Evolutionary conservation across 2,113 vertebrate species (phyloP).

Genomic region (Mellivora capensis): DNA sequence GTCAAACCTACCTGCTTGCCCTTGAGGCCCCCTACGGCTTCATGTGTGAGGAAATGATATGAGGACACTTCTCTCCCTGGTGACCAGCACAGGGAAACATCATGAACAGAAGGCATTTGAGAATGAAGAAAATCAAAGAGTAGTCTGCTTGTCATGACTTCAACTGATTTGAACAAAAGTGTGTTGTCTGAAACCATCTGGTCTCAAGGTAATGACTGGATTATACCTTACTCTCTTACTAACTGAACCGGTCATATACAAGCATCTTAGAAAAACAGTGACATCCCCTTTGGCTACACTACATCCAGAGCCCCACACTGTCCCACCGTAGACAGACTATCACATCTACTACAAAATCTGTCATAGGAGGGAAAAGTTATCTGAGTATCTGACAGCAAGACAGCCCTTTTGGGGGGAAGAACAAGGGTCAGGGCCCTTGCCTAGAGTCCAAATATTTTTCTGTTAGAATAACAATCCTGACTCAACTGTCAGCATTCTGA

Average conservation of each 20-base stretch:
- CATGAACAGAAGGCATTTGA: not conserved
- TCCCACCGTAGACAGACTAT: constrained; percentile 1
- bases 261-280: constrained; percentile 15
- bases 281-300: not conserved
- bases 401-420: not conserved
- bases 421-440: not conserved
- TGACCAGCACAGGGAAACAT: not conserved
- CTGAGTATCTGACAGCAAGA: constrained; percentile 47
- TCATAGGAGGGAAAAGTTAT: constrained; percentile 20
- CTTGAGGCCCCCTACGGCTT: not conserved
- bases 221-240: not conserved
- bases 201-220: not conserved
- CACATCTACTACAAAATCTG: constrained; percentile 36
- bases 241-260: not conserved
- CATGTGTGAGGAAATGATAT: not conserved
- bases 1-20: not conserved
- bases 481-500: constrained; percentile 9
- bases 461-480: constrained; percentile 46
- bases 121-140: not conserved
- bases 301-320: constrained; percentile 15
- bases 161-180: not conserved
- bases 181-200: not conserved
- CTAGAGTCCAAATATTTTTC: constrained; percentile 49
- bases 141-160: not conserved
- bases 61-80: not conserved